Conservation (phyloP, 2,888 invertebrate genomes). For the Heliconius erato region DNA sequence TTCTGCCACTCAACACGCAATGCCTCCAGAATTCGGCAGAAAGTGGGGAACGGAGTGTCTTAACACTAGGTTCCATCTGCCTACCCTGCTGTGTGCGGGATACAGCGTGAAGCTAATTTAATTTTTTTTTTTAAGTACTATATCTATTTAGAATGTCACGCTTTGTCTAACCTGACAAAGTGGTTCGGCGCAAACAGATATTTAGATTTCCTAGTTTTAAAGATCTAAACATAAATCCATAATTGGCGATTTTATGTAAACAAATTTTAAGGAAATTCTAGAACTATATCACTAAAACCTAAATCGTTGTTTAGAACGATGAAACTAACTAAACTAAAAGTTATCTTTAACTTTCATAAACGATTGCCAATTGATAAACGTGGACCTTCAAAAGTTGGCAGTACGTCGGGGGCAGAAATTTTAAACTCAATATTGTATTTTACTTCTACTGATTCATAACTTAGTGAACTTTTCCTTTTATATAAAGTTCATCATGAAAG, state of each 20-base stretch:
- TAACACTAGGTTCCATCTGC: no score
- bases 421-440: slow-evolving; percentile 33
- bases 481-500: neutral
- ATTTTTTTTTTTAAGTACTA: no score
- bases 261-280: slow-evolving; percentile 1
- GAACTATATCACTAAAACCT: neutral
- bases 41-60: no score
- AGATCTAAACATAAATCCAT: no score
- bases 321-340: slow-evolving; percentile 13
- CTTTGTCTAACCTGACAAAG: no score
- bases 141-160: no score
- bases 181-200: no score
- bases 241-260: neutral
- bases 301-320: neutral
- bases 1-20: no score
- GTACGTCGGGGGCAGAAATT: slow-evolving; percentile 17
- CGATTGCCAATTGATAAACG: slow-evolving; percentile 44
- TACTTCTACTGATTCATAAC: slow-evolving; percentile 29
- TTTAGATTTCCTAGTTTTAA: no score
- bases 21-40: no score
- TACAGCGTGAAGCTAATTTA: no score
- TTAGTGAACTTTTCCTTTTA: slow-evolving; percentile 21
- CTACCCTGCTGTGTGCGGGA: no score
- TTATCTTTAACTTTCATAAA: slow-evolving; percentile 40
- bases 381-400: slow-evolving; percentile 41